These are phyloP conservation scores for Myotis daubentonii DNA, from an alignment of 2,797 vertebrate genomes.

Conservation along the genomic window DNA sequence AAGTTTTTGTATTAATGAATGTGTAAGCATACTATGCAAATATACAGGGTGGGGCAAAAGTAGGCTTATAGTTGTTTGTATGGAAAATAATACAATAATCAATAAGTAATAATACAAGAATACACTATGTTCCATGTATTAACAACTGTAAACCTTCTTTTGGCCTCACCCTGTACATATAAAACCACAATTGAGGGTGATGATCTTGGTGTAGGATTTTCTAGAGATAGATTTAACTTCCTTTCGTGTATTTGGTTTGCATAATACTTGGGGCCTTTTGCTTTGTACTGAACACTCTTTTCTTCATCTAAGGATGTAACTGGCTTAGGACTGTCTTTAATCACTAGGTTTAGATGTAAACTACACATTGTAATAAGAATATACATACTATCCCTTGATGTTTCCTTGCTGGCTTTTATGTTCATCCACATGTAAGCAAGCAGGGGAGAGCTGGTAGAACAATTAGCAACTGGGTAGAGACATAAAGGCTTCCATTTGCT, in stretches of 20 bases:
- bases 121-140: not conserved
- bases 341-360: not conserved
- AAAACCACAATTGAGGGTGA: not conserved
- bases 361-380: not conserved
- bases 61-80: not conserved
- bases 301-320: not conserved
- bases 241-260: not conserved
- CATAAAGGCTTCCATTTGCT: not conserved
- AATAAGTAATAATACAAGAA: not conserved
- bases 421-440: not conserved
- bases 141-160: not conserved
- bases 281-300: constrained; percentile 1
- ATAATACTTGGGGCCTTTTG: not conserved
- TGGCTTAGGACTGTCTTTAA: not conserved
- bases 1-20: not conserved
- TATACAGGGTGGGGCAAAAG: not conserved
- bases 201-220: not conserved
- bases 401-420: not conserved
- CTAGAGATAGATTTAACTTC: not conserved
- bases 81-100: not conserved
- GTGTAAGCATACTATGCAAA: not conserved
- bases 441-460: not conserved
- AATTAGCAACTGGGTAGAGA: not conserved
- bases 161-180: not conserved
- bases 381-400: not conserved